These are phyloP conservation scores for Spea multiplicata DNA, from an alignment of 2,113 vertebrate species.

Conservation along the genomic window DNA sequence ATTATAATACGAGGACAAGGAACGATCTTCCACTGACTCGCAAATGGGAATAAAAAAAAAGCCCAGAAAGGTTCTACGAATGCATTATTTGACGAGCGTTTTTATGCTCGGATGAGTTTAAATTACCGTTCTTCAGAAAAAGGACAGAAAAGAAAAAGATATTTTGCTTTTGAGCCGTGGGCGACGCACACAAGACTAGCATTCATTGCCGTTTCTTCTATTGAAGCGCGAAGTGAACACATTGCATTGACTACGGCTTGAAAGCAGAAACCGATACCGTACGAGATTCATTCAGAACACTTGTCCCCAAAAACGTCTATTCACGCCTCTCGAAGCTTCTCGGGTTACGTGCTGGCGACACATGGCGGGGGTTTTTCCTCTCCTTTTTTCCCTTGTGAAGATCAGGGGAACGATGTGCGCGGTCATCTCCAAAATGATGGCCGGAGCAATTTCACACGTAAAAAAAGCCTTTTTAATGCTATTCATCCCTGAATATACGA, in stretches of 20 bases:
- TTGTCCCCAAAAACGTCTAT: constrained; percentile 50
- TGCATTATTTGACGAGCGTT: neutral
- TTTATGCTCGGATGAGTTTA: constrained; percentile 5
- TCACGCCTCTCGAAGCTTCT: constrained; percentile 10
- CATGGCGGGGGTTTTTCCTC: neutral
- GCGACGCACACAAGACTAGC: constrained; percentile 22
- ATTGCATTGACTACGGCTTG: constrained; percentile 10
- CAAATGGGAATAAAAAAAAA: neutral
- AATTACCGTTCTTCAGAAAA: constrained; percentile 20
- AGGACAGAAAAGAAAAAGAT: neutral
- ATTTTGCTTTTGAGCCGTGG: neutral
- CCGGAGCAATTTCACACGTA: neutral
- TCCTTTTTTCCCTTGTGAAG: constrained; percentile 22
- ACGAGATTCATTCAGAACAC: constrained; percentile 12
- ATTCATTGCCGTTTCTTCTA: constrained; percentile 34
- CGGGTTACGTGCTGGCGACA: neutral
- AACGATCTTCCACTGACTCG: neutral
- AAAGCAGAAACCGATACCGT: constrained; percentile 38
- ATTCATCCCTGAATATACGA: no score
- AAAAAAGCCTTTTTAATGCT: neutral
- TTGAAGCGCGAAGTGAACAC: constrained; percentile 42
- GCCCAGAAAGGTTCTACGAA: neutral
- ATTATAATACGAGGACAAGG: neutral
- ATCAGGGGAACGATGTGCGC: neutral
- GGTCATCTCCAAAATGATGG: neutral